These are phyloP conservation scores for Crypturellus undulatus DNA, from an alignment of 2,113 vertebrate genomes.

Conservation along the genomic window DNA sequence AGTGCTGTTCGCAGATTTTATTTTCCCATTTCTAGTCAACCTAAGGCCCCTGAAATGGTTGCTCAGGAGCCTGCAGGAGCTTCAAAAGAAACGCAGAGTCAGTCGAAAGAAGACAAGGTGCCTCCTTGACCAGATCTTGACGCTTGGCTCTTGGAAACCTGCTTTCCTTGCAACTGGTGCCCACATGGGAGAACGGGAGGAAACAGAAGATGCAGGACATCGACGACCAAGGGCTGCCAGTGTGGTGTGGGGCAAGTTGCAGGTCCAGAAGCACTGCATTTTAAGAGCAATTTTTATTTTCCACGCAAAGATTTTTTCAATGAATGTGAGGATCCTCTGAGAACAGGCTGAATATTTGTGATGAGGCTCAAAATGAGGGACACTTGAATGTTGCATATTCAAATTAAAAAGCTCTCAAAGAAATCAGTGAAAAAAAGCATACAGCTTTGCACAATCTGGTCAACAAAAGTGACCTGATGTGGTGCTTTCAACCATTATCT, in stretches of 20 bases:
- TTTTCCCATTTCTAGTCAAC: fast-evolving
- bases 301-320: not conserved
- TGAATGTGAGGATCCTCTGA: constrained; percentile 5
- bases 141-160: not conserved
- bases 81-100: not conserved
- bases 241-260: not conserved
- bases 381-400: not conserved
- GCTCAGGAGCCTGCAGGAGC: fast-evolving
- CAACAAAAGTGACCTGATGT: constrained; percentile 45
- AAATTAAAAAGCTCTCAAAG: constrained; percentile 42
- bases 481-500: constrained; percentile 52
- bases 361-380: not conserved
- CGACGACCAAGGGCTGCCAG: too few relatives aligned
- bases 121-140: not conserved
- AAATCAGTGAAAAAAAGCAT: not conserved
- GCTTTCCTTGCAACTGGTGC: not conserved
- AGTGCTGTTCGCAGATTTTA: fast-evolving
- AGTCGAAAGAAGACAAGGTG: fast-evolving
- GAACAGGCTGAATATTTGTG: constrained; percentile 15
- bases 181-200: not conserved
- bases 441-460: constrained; percentile 49
- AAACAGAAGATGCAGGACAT: not conserved
- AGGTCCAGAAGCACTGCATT: not conserved
- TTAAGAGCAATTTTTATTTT: not conserved
- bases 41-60: fast-evolving